Conservation (phyloP, 2,888 invertebrate species). For the Drosophila colorata region DNA sequence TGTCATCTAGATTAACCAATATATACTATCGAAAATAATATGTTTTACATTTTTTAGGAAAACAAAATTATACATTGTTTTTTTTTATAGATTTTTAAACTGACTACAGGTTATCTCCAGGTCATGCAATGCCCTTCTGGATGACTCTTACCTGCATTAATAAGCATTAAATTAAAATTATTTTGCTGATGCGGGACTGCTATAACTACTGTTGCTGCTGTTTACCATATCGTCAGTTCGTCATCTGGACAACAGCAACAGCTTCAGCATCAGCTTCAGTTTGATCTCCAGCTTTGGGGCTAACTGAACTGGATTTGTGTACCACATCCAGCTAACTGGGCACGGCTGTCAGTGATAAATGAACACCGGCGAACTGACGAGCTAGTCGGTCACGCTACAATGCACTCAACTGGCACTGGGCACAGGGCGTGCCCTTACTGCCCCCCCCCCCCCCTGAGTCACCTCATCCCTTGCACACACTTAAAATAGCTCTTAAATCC, state of each 20-base stretch:
- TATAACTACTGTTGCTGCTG: constrained; percentile 7
- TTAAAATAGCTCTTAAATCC: constrained; percentile 20
- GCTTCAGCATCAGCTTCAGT: constrained; percentile 4
- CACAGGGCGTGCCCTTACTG: too few relatives aligned
- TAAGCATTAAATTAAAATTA: constrained; percentile 66
- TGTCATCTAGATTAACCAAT: too few relatives aligned
- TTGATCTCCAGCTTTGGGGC: neutral
- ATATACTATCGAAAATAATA: too few relatives aligned
- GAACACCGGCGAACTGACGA: constrained; percentile 42
- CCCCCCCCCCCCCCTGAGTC: neutral
- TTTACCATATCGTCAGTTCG: constrained; percentile 43
- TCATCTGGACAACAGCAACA: constrained; percentile 16
- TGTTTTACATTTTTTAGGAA: too few relatives aligned
- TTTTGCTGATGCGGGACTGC: constrained; percentile 47
- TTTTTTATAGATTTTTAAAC: too few relatives aligned
- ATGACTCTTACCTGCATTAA: constrained; percentile 18
- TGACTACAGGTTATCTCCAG: neutral
- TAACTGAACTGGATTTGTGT: constrained; percentile 14
- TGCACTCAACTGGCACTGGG: constrained; percentile 36
- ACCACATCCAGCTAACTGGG: constrained; percentile 36
- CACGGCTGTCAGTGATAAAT: constrained; percentile 68
- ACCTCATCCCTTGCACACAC: neutral
- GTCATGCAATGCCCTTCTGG: neutral
- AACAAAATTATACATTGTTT: too few relatives aligned
- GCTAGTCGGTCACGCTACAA: constrained; percentile 48